Conservation (phyloP, 2,888 invertebrate genomes). For the Lasioglossum calceatum region DNA sequence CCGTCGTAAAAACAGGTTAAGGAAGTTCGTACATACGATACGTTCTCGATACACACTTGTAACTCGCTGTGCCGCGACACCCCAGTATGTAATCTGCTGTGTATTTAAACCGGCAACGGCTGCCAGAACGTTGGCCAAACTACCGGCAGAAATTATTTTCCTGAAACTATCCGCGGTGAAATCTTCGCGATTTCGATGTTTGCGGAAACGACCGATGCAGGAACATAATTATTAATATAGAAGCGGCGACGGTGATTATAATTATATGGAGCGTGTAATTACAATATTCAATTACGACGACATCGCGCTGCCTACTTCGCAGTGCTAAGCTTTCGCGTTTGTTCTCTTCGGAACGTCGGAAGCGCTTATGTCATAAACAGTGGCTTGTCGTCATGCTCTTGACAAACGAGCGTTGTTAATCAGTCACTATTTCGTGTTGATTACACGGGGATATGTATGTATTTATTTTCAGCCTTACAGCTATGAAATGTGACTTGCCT, state of each 20-base stretch:
- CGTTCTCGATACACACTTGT: not conserved
- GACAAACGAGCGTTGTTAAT: not conserved
- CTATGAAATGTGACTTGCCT: too few species aligned
- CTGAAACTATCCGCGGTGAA: not conserved
- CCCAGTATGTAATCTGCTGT: not conserved
- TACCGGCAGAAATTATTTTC: not conserved
- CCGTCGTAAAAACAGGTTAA: constrained; percentile 40
- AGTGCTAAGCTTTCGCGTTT: not conserved
- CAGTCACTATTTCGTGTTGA: not conserved
- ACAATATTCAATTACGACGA: not conserved
- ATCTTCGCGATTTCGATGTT: not conserved
- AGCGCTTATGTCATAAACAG: not conserved
- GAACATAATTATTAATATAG: not conserved
- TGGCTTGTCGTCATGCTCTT: not conserved
- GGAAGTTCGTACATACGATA: constrained; percentile 10
- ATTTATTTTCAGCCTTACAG: too few species aligned
- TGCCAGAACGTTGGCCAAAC: not conserved
- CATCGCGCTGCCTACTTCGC: not conserved
- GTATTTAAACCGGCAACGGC: not conserved
- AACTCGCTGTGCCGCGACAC: not conserved
- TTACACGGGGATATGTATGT: not conserved
- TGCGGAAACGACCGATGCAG: not conserved
- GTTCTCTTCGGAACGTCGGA: not conserved
- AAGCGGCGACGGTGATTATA: not conserved
- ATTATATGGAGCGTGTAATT: not conserved